Conservation (phyloP, 1,140 invertebrate species). For the Cydia splendana region DNA sequence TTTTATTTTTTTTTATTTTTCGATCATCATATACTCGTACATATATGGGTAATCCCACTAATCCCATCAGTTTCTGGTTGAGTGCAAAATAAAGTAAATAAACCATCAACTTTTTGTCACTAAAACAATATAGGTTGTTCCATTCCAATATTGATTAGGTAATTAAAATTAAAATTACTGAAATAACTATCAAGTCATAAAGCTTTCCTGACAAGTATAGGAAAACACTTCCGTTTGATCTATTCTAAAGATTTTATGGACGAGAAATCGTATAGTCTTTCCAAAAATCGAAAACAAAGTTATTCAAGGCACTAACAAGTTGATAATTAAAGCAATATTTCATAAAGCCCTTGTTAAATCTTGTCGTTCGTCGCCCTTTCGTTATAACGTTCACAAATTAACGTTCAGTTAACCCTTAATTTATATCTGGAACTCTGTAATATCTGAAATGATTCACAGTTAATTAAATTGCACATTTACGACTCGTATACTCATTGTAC, state of each 20-base stretch:
- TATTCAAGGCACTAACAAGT: slow-evolving; percentile 12
- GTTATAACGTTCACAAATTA: slow-evolving; percentile 4
- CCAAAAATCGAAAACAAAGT: not conserved
- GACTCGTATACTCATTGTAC: not conserved
- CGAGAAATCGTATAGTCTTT: not conserved
- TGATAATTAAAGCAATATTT: slow-evolving; percentile 45
- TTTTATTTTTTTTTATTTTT: too few relatives aligned
- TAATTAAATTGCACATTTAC: not conserved
- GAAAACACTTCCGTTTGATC: not conserved
- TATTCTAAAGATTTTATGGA: not conserved
- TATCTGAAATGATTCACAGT: slow-evolving; percentile 14
- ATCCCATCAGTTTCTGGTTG: too few relatives aligned
- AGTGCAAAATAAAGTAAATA: too few relatives aligned
- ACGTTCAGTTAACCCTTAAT: slow-evolving; percentile 15
- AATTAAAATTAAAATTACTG: too few relatives aligned
- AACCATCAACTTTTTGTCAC: too few relatives aligned
- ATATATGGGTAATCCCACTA: too few relatives aligned
- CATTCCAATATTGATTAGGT: too few relatives aligned
- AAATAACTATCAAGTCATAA: not conserved
- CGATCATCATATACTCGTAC: too few relatives aligned
- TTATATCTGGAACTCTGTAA: not conserved
- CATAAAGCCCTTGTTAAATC: slow-evolving; percentile 40
- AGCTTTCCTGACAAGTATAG: not conserved
- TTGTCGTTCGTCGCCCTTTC: slow-evolving; percentile 33
- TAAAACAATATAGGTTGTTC: too few relatives aligned